phyloP scores from a whole-genome alignment of 1,140 invertebrate species.

The Ephestia elutella region DNA sequence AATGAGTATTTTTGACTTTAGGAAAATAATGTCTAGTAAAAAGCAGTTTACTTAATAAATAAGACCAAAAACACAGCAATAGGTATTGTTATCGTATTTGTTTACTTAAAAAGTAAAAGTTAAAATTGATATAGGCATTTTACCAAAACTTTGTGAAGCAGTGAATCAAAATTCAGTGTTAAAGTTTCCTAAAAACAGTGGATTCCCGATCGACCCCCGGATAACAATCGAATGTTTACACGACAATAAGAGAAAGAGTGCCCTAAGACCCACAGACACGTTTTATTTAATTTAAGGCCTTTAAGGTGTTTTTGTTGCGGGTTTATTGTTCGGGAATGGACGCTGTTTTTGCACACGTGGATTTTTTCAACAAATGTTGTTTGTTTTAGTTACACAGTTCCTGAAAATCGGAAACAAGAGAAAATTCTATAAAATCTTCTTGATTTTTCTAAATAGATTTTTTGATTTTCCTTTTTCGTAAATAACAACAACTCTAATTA shows the following conservation, averaged over 20 bases:
- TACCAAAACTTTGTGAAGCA: background rate
- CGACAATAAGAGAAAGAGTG: slow-evolving; percentile 39
- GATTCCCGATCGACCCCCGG: slow-evolving; percentile 9
- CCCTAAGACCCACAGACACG: background rate
- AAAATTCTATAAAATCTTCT: background rate
- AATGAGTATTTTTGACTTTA: too few relatives aligned
- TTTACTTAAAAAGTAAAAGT: too few relatives aligned
- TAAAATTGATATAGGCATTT: too few relatives aligned
- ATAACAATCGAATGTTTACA: slow-evolving; percentile 64
- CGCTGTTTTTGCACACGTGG: background rate
- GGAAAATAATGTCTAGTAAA: too few relatives aligned
- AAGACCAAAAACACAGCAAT: too few relatives aligned
- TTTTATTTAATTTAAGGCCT: slow-evolving; percentile 9
- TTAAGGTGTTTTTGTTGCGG: background rate
- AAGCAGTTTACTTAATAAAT: too few relatives aligned
- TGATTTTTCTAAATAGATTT: too few relatives aligned
- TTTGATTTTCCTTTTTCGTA: too few relatives aligned
- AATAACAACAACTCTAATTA: too few relatives aligned
- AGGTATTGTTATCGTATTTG: too few relatives aligned
- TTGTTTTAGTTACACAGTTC: slow-evolving; percentile 1
- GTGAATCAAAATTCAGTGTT: background rate
- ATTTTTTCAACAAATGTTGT: background rate
- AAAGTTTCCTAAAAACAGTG: background rate
- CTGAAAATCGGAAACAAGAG: background rate
- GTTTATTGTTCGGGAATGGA: background rate